phyloP scores from a whole-genome alignment of 2,113 vertebrate genomes.

The Notechis scutatus region DNA sequence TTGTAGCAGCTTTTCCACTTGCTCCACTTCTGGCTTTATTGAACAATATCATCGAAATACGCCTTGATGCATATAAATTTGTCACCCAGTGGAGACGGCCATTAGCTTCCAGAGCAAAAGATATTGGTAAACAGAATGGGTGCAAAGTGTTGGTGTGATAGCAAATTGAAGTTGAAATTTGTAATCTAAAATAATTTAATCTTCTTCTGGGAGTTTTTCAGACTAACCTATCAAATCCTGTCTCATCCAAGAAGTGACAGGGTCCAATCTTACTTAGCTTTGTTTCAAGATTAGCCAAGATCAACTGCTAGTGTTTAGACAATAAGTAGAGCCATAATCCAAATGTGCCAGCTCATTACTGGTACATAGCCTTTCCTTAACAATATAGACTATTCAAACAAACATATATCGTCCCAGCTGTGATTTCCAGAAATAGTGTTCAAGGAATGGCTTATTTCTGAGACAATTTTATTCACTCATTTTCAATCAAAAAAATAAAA shows the following conservation, averaged over 20 bases:
- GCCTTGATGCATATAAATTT: constrained; percentile 95
- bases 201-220: neutral
- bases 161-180: neutral
- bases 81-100: constrained; percentile 93
- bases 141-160: neutral
- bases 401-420: neutral
- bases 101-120: constrained; percentile 91
- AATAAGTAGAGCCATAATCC: neutral
- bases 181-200: neutral
- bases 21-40: constrained; percentile 92
- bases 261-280: neutral
- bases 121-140: constrained; percentile 80
- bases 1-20: constrained; percentile 94
- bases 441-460: neutral
- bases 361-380: neutral
- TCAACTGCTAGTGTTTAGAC: neutral
- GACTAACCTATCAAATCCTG: neutral
- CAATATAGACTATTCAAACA: neutral
- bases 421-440: neutral
- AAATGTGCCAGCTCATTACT: neutral
- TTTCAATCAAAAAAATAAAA: neutral
- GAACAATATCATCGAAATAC: constrained; percentile 96
- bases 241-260: neutral
- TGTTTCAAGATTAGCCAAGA: neutral
- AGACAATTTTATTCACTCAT: neutral